phyloP scores from a whole-genome alignment of 2,888 invertebrate genomes.

The Gymnoscelis rufifasciata region DNA sequence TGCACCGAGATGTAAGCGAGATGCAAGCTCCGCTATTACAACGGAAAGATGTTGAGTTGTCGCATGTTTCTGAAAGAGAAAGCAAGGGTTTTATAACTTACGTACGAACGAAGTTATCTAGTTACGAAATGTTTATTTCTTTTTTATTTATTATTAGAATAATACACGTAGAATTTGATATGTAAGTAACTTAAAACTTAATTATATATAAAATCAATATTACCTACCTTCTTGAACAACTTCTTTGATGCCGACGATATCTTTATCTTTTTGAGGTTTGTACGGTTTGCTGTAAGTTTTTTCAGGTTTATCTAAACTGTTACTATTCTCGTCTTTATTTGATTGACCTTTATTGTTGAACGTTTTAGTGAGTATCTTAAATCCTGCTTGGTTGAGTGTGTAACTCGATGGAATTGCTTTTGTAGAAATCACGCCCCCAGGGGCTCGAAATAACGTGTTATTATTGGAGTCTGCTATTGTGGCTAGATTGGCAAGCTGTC shows the following conservation, averaged over 20 bases:
- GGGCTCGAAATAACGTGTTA: slow-evolving; percentile 67
- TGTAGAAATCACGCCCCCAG: slow-evolving; percentile 76
- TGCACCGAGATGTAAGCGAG: slow-evolving; percentile 82
- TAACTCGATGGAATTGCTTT: slow-evolving; percentile 81
- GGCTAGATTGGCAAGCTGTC: slow-evolving; percentile 77
- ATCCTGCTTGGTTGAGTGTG: slow-evolving; percentile 81
- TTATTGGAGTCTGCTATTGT: slow-evolving; percentile 76
- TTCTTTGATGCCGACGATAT: slow-evolving; percentile 36
- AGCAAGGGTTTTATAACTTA: not conserved
- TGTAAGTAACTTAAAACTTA: not conserved
- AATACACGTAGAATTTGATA: not conserved
- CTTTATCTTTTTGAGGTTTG: slow-evolving; percentile 51
- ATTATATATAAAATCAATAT: not conserved
- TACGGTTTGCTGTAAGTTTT: slow-evolving; percentile 54
- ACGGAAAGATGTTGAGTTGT: slow-evolving; percentile 73
- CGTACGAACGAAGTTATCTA: no score
- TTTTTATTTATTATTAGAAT: no score
- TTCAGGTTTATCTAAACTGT: slow-evolving; percentile 56
- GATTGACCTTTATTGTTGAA: slow-evolving; percentile 75
- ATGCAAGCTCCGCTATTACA: slow-evolving; percentile 83
- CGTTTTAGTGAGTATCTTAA: slow-evolving; percentile 82
- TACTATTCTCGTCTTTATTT: slow-evolving; percentile 61
- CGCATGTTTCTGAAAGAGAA: slow-evolving; percentile 54
- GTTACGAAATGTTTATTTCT: no score
- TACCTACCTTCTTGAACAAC: slow-evolving; percentile 42